Conservation (phyloP, 2,888 invertebrate genomes). For the Xylocampa areola region DNA sequence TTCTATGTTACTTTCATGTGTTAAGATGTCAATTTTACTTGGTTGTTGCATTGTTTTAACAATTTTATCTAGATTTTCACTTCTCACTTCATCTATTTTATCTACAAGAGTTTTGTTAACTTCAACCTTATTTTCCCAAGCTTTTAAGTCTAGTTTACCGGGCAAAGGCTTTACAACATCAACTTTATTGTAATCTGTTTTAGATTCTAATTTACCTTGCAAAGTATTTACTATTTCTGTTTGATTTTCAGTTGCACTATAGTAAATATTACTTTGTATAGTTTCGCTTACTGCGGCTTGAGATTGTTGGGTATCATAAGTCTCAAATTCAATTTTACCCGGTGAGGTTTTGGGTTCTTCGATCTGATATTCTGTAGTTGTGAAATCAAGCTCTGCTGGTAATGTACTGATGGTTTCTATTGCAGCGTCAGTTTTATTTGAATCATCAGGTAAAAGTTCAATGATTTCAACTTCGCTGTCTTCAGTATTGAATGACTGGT, state of each 20-base stretch:
- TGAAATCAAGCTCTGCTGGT: conserved; percentile 11
- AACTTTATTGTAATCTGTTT: conserved; percentile 8
- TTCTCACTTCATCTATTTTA: conserved; percentile 23
- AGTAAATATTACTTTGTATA: neutral
- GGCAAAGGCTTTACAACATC: conserved; percentile 10
- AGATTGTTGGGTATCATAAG: conserved; percentile 15
- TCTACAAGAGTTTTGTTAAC: conserved; percentile 35
- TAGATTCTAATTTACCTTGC: conserved; percentile 2
- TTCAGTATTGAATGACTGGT: neutral
- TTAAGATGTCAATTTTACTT: conserved; percentile 5
- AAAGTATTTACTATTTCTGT: conserved; percentile 2
- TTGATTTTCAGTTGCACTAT: neutral
- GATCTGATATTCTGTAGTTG: neutral
- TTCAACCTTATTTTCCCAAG: conserved; percentile 40
- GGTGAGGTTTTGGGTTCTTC: conserved; percentile 12
- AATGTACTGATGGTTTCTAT: neutral
- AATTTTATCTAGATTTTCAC: conserved; percentile 31
- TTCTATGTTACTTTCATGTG: conserved; percentile 17
- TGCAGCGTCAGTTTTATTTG: neutral
- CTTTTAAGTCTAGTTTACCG: conserved; percentile 33
- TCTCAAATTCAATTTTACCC: conserved; percentile 8
- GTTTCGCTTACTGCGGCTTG: conserved; percentile 19
- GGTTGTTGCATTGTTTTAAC: conserved; percentile 27
- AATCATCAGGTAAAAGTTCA: conserved; percentile 1
- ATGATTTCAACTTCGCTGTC: conserved; percentile 6